A percentile compares a stretch with the other conserved stretches of the same genome.
Evolutionary conservation across 2,888 invertebrate genomes (phyloP).

Genomic region (Sinodicranocentrus sp.): DNA sequence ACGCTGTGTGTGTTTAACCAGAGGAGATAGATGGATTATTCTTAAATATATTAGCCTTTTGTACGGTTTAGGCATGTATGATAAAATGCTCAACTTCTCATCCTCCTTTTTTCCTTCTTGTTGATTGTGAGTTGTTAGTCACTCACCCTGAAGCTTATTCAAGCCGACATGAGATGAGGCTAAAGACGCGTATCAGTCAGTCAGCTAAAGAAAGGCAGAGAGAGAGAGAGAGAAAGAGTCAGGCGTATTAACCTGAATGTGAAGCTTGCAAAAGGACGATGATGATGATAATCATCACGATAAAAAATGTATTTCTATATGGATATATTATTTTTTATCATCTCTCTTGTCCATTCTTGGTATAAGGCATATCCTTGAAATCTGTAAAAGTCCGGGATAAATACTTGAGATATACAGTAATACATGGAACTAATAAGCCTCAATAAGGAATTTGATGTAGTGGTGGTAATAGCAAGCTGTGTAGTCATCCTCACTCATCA

Average conservation of each 20-base stretch:
- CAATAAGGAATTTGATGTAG: conserved; percentile 1
- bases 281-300: conserved; percentile 60
- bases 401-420: conserved; percentile 41
- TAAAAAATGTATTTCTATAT: conserved; percentile 29
- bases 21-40: not conserved
- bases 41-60: conserved; percentile 24
- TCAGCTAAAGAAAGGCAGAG: too few species aligned
- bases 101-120: conserved; percentile 46
- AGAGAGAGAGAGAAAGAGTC: conserved; percentile 20
- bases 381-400: conserved; percentile 2
- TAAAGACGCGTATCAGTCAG: conserved; percentile 57
- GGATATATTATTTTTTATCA: not conserved
- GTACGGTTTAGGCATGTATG: conserved; percentile 40
- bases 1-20: conserved; percentile 59
- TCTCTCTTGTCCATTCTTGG: conserved; percentile 22
- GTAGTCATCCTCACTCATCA: conserved; percentile 14
- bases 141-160: conserved; percentile 62
- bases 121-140: conserved; percentile 64
- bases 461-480: not conserved
- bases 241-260: conserved; percentile 53
- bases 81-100: conserved; percentile 30
- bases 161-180: conserved; percentile 66
- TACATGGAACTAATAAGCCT: conserved; percentile 18
- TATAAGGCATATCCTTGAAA: conserved; percentile 7
- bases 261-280: conserved; percentile 19